phyloP scores from a whole-genome alignment of 2,888 invertebrate species.

The Agrotis clavis region DNA sequence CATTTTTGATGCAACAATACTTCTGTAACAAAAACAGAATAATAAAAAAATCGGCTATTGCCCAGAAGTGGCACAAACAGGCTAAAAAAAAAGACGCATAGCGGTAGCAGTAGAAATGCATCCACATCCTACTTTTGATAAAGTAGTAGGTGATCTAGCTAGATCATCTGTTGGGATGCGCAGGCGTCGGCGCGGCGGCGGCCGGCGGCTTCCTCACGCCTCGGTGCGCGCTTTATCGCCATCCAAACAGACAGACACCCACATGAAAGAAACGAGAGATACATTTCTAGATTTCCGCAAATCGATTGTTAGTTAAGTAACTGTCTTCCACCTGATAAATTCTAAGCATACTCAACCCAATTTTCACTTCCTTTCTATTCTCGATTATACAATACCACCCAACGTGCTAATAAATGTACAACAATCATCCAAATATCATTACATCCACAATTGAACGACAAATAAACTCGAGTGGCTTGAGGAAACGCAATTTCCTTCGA shows the following conservation, averaged over 20 bases:
- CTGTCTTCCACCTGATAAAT: slow-evolving; percentile 4
- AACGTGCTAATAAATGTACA: slow-evolving; percentile 45
- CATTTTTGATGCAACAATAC: neutral
- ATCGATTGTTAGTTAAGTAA: slow-evolving; percentile 35
- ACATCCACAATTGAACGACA: slow-evolving; percentile 75
- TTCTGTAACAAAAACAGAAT: too few species aligned
- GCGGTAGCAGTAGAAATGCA: neutral
- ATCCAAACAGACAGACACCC: slow-evolving; percentile 60
- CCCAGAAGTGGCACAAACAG: neutral
- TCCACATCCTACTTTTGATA: neutral
- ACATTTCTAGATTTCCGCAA: slow-evolving; percentile 62
- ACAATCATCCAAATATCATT: slow-evolving; percentile 51
- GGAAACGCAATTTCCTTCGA: slow-evolving; percentile 89
- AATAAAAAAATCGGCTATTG: too few species aligned
- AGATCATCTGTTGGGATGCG: slow-evolving; percentile 33
- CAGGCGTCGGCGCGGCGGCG: slow-evolving; percentile 29
- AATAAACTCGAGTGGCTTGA: slow-evolving; percentile 86
- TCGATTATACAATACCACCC: slow-evolving; percentile 16
- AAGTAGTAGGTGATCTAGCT: slow-evolving; percentile 4
- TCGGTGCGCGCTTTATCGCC: slow-evolving; percentile 56
- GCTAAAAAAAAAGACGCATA: neutral
- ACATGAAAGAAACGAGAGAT: slow-evolving; percentile 53
- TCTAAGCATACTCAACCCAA: slow-evolving; percentile 10
- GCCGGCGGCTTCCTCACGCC: slow-evolving; percentile 51
- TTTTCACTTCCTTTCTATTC: slow-evolving; percentile 11